phyloP scores from a whole-genome alignment of 2,113 vertebrate species.

The Ivindomyrus marchei region DNA sequence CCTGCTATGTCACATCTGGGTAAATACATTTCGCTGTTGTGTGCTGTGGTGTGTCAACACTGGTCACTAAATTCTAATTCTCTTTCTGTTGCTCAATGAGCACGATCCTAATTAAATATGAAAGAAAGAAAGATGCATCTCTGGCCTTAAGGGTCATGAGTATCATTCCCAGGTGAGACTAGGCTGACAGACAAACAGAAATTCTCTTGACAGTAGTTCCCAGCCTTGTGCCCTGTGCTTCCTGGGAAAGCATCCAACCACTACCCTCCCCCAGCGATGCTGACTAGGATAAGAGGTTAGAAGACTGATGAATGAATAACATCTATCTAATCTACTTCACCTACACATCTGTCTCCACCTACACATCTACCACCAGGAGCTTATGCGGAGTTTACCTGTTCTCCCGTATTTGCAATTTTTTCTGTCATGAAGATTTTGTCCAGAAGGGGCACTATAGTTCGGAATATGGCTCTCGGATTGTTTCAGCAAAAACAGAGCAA shows the following conservation, averaged over 20 bases:
- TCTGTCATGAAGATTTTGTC: neutral
- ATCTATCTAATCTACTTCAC: neutral
- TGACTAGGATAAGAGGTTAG: neutral
- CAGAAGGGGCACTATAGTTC: neutral
- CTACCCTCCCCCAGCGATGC: neutral
- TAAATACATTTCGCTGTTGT: too few relatives aligned
- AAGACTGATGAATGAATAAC: neutral
- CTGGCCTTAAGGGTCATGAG: neutral
- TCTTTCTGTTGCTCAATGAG: neutral
- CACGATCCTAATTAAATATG: neutral
- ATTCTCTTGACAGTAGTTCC: neutral
- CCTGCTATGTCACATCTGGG: too few relatives aligned
- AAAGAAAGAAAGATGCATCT: neutral
- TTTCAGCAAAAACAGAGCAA: neutral
- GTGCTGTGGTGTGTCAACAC: neutral
- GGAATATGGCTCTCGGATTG: neutral
- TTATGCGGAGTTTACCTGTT: neutral
- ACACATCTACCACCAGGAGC: neutral
- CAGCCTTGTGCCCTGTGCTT: neutral
- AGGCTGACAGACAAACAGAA: neutral
- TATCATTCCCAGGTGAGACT: neutral
- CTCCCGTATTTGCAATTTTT: neutral
- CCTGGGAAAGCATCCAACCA: neutral
- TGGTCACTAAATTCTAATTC: too few relatives aligned
- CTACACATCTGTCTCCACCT: neutral